Evolutionary conservation across 2,888 invertebrate species (phyloP), one percentile per base, ranked within the genome.

Genomic region (Blomia tropicalis): DNA sequence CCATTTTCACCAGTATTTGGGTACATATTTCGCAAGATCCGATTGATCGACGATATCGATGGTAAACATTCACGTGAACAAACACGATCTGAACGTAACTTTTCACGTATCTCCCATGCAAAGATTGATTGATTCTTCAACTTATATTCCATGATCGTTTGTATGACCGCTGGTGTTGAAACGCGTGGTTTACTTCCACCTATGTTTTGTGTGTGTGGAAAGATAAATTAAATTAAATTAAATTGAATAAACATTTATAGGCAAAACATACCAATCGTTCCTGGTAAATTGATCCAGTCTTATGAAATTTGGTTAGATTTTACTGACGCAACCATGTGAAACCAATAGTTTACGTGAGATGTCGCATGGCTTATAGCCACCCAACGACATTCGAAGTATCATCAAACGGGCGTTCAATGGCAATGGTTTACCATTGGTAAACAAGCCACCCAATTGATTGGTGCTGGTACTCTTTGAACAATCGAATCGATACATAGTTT

Each of bases 21-120:
- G 51, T 47, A 54, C 25, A 19, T 4, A 31, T 65, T 68, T 25
- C 70, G 63, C 5, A 70, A 53, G 17, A 70, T 70, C 11, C 70
- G 66, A 64, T 70, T 70, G 65, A 70, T 70, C 44, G 69, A 69
- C n/a, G 68, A 68, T 17, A 70, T 69, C 27, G 69, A 69, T 22
- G 70, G 70, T 19, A 70, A 47, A 1, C 69, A 67, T 29, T 70
- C 70, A 14, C 66, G 51, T 0, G 66, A 60, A 58, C 70, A 70
- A 3, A 70, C 67, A 1, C 69, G 67, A 1, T 70, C 70, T 51
- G 63, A 65, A 0, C 68, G 63, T 3, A 70, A 63, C 32, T 67
- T 66, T 43, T 70, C 69, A 17, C 70, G 63, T 7, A 70, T 70
- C 61, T 70, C 70, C 70, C 70, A 70, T 3, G 70, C 70, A 60